Percentiles rank a stretch among this genome's conserved stretches.
phyloP scores from a whole-genome alignment of 1,140 invertebrate species.

The Planococcus citri region DNA sequence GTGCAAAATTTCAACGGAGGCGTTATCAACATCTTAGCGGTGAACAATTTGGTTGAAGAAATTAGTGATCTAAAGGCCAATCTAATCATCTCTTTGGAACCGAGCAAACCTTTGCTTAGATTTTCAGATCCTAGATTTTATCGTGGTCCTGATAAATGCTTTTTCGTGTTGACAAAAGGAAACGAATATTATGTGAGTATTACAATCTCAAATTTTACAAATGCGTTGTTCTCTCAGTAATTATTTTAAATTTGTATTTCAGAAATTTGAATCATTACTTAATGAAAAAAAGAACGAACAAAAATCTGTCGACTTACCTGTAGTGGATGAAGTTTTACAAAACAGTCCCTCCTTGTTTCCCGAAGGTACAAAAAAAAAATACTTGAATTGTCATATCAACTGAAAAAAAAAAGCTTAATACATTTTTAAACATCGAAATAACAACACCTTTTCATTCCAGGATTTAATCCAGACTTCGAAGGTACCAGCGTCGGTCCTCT shows the following conservation, averaged over 20 bases:
- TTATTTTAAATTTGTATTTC: not conserved
- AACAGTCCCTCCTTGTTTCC: not conserved
- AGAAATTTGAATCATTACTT: not conserved
- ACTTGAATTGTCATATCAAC: no score
- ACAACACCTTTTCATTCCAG: not conserved
- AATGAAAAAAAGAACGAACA: not conserved
- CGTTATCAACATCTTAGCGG: not conserved
- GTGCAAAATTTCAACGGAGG: not conserved
- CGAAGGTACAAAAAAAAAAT: not conserved
- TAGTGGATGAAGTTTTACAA: not conserved
- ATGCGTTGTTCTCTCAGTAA: not conserved
- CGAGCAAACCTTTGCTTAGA: not conserved
- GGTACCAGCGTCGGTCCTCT: not conserved
- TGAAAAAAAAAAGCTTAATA: no score
- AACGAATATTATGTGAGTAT: not conserved
- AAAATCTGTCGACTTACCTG: not conserved
- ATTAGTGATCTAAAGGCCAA: not conserved
- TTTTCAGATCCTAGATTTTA: conserved; percentile 10
- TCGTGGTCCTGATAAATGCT: not conserved
- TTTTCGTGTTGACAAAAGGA: not conserved
- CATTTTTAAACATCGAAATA: no score
- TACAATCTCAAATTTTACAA: not conserved
- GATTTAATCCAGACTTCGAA: conserved; percentile 2
- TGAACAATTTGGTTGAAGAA: not conserved
- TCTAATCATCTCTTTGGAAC: not conserved